Evolutionary conservation across 2,113 vertebrate species (phyloP).

Genomic region (Lynx canadensis): DNA sequence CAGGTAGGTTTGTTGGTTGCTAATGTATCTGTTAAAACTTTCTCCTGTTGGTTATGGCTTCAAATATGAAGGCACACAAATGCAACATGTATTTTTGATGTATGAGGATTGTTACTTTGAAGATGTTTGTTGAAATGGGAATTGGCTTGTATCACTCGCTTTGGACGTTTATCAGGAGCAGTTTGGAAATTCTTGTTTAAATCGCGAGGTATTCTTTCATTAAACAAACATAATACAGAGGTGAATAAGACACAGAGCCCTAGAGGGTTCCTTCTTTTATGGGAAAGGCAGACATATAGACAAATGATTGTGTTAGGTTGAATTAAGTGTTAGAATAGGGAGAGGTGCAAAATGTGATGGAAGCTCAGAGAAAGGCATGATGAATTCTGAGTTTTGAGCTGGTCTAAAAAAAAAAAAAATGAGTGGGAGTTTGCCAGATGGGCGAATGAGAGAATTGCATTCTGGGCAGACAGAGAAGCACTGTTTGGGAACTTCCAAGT

Average conservation of each 20-base stretch:
- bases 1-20: slow-evolving; percentile 30
- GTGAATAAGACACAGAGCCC: neutral
- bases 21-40: slow-evolving; percentile 43
- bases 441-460: slow-evolving; percentile 50
- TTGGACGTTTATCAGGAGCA: slow-evolving; percentile 32
- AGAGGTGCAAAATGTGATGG: slow-evolving; percentile 10
- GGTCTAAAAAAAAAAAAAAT: slow-evolving; percentile 38
- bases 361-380: slow-evolving; percentile 26
- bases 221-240: neutral
- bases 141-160: neutral
- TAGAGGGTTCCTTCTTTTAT: neutral
- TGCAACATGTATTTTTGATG: slow-evolving; percentile 5
- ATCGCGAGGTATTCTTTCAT: slow-evolving; percentile 45
- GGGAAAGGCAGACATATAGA: slow-evolving; percentile 30
- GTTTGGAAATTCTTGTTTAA: slow-evolving; percentile 46
- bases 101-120: neutral
- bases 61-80: neutral
- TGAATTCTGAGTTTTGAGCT: slow-evolving; percentile 63
- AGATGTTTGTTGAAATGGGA: slow-evolving; percentile 23
- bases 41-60: neutral
- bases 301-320: neutral
- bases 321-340: slow-evolving; percentile 24
- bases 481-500: slow-evolving; percentile 67
- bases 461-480: slow-evolving; percentile 62
- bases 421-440: slow-evolving; percentile 65